A percentile compares a stretch with the other conserved stretches of the same genome.
Evolutionary conservation across 2,888 invertebrate species (phyloP).

Genomic region (Catocala sponsa): DNA sequence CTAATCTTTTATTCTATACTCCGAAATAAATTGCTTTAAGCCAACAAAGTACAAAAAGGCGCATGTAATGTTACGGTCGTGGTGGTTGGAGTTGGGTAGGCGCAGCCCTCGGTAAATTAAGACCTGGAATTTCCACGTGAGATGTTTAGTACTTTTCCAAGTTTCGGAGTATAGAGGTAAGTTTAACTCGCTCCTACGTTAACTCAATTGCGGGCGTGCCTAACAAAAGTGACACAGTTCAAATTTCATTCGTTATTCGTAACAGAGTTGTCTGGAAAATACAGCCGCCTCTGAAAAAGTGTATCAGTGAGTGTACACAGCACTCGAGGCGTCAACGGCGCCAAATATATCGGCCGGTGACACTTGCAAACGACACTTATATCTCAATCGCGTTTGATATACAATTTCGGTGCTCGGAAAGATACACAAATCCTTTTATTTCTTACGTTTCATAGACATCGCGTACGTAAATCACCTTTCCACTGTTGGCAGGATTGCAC

Average conservation of each 20-base stretch:
- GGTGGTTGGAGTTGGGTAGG: conserved; percentile 21
- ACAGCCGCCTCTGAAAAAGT: conserved; percentile 22
- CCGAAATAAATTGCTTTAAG: conserved; percentile 16
- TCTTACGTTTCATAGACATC: conserved; percentile 67
- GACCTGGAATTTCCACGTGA: conserved; percentile 27
- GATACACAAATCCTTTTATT: conserved; percentile 71
- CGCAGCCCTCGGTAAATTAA: conserved; percentile 29
- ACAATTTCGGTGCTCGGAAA: conserved; percentile 38
- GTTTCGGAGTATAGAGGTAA: conserved; percentile 23
- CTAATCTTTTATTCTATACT: too few species aligned
- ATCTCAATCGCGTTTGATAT: conserved; percentile 49
- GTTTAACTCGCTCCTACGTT: conserved; percentile 22
- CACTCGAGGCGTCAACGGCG: conserved; percentile 34
- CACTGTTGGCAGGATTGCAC: conserved; percentile 67
- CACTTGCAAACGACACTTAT: conserved; percentile 51
- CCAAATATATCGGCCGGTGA: conserved; percentile 43
- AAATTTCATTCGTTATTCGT: conserved; percentile 18
- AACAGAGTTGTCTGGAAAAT: conserved; percentile 33
- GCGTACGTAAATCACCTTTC: conserved; percentile 71
- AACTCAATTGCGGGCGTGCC: conserved; percentile 10
- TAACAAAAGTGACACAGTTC: conserved; percentile 16
- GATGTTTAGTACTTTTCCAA: conserved; percentile 24
- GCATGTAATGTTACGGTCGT: conserved; percentile 20
- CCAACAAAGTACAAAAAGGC: conserved; percentile 13
- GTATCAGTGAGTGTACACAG: conserved; percentile 49